Percentiles rank a stretch among this genome's conserved stretches.
These are phyloP conservation scores for Anastrepha obliqua DNA, from an alignment of 1,140 invertebrate genomes.

Conservation along the genomic window DNA sequence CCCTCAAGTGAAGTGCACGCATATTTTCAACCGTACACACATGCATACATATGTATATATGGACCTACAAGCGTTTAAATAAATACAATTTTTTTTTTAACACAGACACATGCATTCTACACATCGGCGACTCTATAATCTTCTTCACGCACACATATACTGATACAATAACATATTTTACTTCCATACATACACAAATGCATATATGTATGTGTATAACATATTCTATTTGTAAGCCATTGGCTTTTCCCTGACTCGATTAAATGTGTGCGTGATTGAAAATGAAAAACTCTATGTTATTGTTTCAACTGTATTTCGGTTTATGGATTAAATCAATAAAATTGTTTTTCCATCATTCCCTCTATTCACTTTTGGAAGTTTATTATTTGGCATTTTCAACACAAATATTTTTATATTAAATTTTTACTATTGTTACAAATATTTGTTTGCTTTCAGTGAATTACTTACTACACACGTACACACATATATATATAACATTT, in stretches of 20 bases:
- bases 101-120: too few relatives aligned
- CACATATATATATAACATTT: neutral
- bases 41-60: neutral
- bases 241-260: neutral
- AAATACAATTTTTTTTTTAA: too few relatives aligned
- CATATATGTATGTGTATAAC: neutral
- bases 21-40: neutral
- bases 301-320: slow-evolving; percentile 35
- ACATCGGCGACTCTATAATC: neutral
- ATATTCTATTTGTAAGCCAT: neutral
- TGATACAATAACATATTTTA: neutral
- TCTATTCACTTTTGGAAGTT: neutral
- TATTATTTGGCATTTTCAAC: neutral
- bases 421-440: neutral
- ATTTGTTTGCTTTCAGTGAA: slow-evolving; percentile 35
- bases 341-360: slow-evolving; percentile 39
- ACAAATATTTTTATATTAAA: slow-evolving; percentile 43
- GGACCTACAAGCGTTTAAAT: neutral
- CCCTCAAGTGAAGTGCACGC: neutral
- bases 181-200: neutral
- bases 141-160: neutral
- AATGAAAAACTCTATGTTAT: slow-evolving; percentile 35
- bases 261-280: slow-evolving; percentile 44
- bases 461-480: neutral
- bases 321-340: slow-evolving; percentile 43